phyloP scores from a whole-genome alignment of 2,888 invertebrate species.

The Panzeria rudis region DNA sequence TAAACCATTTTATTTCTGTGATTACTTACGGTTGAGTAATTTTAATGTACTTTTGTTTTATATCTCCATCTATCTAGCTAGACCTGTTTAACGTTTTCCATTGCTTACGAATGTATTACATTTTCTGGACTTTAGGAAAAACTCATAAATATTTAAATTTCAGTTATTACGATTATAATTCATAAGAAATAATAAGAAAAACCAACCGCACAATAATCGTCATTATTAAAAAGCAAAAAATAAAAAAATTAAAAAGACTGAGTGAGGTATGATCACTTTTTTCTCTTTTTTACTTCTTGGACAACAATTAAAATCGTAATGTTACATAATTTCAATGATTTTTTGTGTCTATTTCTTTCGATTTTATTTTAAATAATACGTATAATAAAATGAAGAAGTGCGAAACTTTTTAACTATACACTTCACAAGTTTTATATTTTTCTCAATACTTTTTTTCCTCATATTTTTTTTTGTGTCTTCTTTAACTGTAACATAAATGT shows the following conservation, averaged over 20 bases:
- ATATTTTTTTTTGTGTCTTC: constrained; percentile 12
- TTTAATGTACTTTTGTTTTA: constrained; percentile 40
- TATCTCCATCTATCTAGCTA: neutral
- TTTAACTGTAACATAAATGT: constrained; percentile 42
- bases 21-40: constrained; percentile 57
- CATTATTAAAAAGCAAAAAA: constrained; percentile 13
- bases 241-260: neutral
- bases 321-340: constrained; percentile 61
- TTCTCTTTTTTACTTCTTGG: constrained; percentile 55
- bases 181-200: neutral
- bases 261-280: constrained; percentile 47
- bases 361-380: constrained; percentile 34
- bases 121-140: constrained; percentile 56
- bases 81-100: constrained; percentile 14
- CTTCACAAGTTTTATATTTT: constrained; percentile 51
- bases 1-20: constrained; percentile 41
- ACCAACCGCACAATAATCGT: constrained; percentile 43
- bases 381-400: constrained; percentile 64
- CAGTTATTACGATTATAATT: constrained; percentile 34
- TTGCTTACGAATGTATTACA: constrained; percentile 20
- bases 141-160: constrained; percentile 53
- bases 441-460: constrained; percentile 25
- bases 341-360: constrained; percentile 29
- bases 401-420: constrained; percentile 61
- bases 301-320: constrained; percentile 68